Evolutionary conservation across 2,888 invertebrate species (phyloP).

Genomic region (Oscheius sp.): DNA sequence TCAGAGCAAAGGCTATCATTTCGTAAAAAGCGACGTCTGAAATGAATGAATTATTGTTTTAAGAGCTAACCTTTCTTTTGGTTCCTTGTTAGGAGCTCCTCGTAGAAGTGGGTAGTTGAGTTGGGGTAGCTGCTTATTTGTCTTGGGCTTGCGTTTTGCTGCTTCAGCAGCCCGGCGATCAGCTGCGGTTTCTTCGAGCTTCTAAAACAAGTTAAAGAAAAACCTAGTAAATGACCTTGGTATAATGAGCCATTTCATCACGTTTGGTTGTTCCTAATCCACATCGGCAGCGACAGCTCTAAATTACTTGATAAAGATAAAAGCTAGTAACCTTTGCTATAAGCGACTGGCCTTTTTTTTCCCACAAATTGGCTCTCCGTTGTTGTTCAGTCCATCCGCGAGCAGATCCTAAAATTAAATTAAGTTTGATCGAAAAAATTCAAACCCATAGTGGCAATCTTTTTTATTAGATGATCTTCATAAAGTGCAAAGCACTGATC

Average conservation of each 20-base stretch:
- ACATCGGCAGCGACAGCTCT: conserved; percentile 43
- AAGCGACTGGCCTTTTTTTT: conserved; percentile 55
- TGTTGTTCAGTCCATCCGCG: conserved; percentile 62
- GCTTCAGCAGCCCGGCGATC: background rate
- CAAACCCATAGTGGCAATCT: conserved; percentile 42
- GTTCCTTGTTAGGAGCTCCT: background rate
- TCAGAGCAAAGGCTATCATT: background rate
- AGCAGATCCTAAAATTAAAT: conserved; percentile 49
- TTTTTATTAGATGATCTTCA: conserved; percentile 53
- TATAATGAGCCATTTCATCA: conserved; percentile 36
- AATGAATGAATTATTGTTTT: background rate
- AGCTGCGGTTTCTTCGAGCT: background rate
- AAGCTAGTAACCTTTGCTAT: conserved; percentile 40
- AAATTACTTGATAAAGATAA: no score
- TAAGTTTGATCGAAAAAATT: background rate
- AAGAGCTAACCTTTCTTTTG: conserved; percentile 1
- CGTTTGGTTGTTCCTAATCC: conserved; percentile 39
- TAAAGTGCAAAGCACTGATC: conserved; percentile 46
- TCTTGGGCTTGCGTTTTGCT: conserved; percentile 1
- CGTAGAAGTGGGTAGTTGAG: conserved; percentile 22
- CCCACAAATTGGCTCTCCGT: conserved; percentile 58
- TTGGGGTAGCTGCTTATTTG: conserved; percentile 11
- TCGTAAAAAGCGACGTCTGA: background rate
- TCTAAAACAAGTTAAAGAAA: background rate
- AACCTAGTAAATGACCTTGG: background rate